Evolutionary conservation across 2,888 invertebrate species (phyloP).

Genomic region (Diarsia rubi): DNA sequence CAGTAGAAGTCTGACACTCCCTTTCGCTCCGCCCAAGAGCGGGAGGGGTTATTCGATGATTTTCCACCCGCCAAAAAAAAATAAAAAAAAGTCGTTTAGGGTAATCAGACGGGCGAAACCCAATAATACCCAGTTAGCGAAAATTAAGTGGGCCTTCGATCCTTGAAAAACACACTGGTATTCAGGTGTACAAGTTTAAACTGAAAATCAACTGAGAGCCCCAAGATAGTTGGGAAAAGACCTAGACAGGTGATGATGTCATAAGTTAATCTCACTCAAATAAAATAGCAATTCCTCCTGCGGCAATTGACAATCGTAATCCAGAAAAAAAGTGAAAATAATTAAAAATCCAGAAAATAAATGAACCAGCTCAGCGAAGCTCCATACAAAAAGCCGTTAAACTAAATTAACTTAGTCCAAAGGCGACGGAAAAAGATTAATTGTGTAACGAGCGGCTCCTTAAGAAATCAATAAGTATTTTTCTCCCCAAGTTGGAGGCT

Average conservation of each 20-base stretch:
- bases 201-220: background rate
- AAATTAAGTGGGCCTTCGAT: background rate
- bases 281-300: background rate
- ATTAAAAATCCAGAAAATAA: slow-evolving; percentile 50
- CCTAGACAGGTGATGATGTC: background rate
- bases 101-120: background rate
- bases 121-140: too few species aligned
- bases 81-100: background rate
- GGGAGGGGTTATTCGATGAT: too few species aligned
- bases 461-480: slow-evolving; percentile 73
- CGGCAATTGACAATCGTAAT: slow-evolving; percentile 11
- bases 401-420: slow-evolving; percentile 55
- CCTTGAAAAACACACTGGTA: background rate
- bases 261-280: background rate
- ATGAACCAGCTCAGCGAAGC: slow-evolving; percentile 23
- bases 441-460: slow-evolving; percentile 47
- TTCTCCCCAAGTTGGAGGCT: slow-evolving; percentile 43
- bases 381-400: slow-evolving; percentile 45
- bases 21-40: too few species aligned
- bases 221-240: background rate
- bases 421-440: slow-evolving; percentile 60
- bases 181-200: background rate
- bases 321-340: slow-evolving; percentile 19
- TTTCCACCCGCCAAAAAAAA: too few species aligned
- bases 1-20: too few species aligned